Conservation (phyloP, 2,797 vertebrate genomes). For the Thalassophryne amazonica region DNA sequence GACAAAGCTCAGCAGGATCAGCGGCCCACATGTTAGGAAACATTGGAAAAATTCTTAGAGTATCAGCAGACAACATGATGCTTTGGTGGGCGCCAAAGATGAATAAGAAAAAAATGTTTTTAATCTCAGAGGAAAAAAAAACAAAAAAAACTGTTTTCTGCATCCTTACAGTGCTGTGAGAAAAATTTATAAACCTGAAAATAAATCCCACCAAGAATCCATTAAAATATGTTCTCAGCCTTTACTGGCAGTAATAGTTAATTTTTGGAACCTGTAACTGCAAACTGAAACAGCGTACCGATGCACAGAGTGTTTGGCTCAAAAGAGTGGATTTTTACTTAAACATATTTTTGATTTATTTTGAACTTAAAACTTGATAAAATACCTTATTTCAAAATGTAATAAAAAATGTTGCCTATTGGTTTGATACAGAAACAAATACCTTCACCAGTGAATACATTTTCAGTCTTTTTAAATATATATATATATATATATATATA, state of each 20-base stretch:
- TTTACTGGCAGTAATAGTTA: not conserved
- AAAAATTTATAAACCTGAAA: not conserved
- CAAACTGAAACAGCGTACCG: not conserved
- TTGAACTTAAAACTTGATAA: not conserved
- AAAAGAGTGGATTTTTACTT: not conserved
- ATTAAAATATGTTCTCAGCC: not conserved
- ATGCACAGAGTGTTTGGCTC: not conserved
- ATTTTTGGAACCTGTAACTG: not conserved
- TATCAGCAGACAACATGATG: too few relatives aligned
- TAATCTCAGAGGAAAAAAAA: too few relatives aligned
- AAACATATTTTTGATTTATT: not conserved
- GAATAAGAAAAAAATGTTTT: too few relatives aligned
- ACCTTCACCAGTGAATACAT: too few relatives aligned
- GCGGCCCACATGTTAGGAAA: too few relatives aligned
- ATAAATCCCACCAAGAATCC: not conserved
- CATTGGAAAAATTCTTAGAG: too few relatives aligned
- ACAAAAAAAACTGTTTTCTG: too few relatives aligned
- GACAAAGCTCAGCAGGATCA: not conserved
- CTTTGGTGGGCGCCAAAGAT: too few relatives aligned
- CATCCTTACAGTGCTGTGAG: conserved; percentile 11
- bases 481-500: too few relatives aligned
- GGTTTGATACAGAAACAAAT: too few relatives aligned
- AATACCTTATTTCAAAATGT: not conserved
- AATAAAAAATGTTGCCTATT: too few relatives aligned
- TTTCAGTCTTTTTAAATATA: too few relatives aligned